phyloP scores from a whole-genome alignment of 2,797 vertebrate species.

The Spea hammondii region DNA sequence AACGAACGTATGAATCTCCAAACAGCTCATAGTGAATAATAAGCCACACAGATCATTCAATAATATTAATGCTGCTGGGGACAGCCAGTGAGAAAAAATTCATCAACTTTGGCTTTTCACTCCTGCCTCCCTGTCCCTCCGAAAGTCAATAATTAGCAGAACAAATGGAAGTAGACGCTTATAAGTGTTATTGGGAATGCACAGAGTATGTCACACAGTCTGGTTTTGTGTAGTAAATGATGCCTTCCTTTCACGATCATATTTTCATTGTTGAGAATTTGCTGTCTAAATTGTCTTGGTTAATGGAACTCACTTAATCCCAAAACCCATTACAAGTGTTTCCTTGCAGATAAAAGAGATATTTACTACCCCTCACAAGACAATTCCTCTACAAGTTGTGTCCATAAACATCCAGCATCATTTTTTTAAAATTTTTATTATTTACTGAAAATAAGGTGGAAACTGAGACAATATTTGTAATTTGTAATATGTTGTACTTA shows the following conservation, averaged over 20 bases:
- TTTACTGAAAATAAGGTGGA: no score
- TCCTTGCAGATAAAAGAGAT: conserved; percentile 14
- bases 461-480: no score
- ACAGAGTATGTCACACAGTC: background rate
- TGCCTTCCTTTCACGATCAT: conserved; percentile 2
- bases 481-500: no score
- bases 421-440: no score
- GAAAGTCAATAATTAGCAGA: background rate
- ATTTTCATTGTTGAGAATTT: conserved; percentile 25
- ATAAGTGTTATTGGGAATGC: conserved; percentile 6
- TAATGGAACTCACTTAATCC: conserved; percentile 24
- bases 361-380: conserved; percentile 9
- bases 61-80: conserved; percentile 52
- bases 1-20: conserved; percentile 23
- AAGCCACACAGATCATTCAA: conserved; percentile 30
- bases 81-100: conserved; percentile 45
- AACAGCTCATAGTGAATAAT: conserved; percentile 34
- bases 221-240: background rate
- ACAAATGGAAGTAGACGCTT: background rate
- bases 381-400: background rate
- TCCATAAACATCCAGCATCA: conserved; percentile 4
- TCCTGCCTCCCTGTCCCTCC: background rate
- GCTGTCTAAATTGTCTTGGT: conserved; percentile 32
- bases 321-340: conserved; percentile 27
- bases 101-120: conserved; percentile 1